Percentiles rank a stretch among this genome's conserved stretches.
phyloP scores from a whole-genome alignment of 1,140 invertebrate species.

The Cepaea nemoralis region DNA sequence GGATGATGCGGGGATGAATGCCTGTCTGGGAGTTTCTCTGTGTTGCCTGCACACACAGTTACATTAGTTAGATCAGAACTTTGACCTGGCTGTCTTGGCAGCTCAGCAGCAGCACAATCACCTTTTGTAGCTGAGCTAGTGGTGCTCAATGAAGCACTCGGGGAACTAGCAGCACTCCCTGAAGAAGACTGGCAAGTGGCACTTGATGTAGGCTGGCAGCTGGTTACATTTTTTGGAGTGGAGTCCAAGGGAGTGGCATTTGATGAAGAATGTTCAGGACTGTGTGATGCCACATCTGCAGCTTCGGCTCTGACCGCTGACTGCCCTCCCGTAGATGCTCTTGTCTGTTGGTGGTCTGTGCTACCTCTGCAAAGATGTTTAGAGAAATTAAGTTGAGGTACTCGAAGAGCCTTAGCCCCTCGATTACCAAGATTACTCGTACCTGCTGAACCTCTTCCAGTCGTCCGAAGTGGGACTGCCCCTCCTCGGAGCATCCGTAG shows the following conservation, averaged over 20 bases:
- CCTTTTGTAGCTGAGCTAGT: too few relatives aligned
- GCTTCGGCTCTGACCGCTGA: neutral
- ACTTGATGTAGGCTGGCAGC: too few relatives aligned
- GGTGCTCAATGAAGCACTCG: neutral
- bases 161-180: neutral
- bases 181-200: too few relatives aligned
- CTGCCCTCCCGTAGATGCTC: neutral
- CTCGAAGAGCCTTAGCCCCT: slow-evolving; percentile 51
- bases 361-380: slow-evolving; percentile 34
- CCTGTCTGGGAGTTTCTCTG: neutral
- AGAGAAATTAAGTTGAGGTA: slow-evolving; percentile 58
- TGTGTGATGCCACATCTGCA: too few relatives aligned
- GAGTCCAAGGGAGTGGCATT: neutral
- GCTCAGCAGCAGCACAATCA: slow-evolving; percentile 10
- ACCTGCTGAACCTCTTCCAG: slow-evolving; percentile 63
- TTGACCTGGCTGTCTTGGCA: neutral
- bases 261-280: neutral
- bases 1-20: neutral
- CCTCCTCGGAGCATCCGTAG: slow-evolving; percentile 79
- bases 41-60: neutral
- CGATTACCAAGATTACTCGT: slow-evolving; percentile 46
- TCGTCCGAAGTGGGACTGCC: slow-evolving; percentile 62
- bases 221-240: too few relatives aligned
- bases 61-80: neutral
- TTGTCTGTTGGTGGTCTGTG: neutral